Evolutionary conservation across 35 echinoderm and acorn worm genomes (phyloP).

Genomic region (Hemicentrotus pulcherrimus): DNA sequence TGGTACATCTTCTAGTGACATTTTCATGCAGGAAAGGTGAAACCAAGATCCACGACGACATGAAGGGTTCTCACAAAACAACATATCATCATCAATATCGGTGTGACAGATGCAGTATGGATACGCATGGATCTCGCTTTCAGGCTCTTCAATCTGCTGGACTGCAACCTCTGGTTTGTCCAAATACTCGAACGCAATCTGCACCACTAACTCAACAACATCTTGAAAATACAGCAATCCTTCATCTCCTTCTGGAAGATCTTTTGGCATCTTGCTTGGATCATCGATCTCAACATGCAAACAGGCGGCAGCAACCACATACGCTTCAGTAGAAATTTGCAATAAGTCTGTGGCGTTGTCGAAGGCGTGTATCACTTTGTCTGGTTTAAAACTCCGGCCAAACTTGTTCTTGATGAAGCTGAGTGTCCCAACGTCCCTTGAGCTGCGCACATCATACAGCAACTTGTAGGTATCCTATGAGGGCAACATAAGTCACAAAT

Average conservation of each 20-base stretch:
- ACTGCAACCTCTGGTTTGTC: no score
- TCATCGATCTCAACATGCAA: neutral
- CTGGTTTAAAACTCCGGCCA: neutral
- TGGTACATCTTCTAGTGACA: neutral
- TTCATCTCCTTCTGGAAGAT: neutral
- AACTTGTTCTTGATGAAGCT: neutral
- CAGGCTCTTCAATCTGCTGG: neutral
- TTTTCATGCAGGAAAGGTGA: neutral
- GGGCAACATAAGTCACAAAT: neutral
- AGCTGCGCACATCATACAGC: slow-evolving; percentile 6
- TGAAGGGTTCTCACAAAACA: neutral
- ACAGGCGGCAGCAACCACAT: neutral
- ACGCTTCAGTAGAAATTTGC: neutral
- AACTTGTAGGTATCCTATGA: slow-evolving; percentile 27
- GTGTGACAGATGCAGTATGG: slow-evolving; percentile 13
- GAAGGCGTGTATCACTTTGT: slow-evolving; percentile 6
- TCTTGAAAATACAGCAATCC: slow-evolving; percentile 3
- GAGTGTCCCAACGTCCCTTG: neutral
- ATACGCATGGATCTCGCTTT: neutral
- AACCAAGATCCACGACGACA: neutral
- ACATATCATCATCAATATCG: neutral
- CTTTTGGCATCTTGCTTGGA: neutral
- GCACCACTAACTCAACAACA: neutral
- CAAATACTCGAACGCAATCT: neutral
- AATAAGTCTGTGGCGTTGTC: neutral